phyloP scores from a whole-genome alignment of 2,113 vertebrate genomes.

The Campylomormyrus numenius region DNA sequence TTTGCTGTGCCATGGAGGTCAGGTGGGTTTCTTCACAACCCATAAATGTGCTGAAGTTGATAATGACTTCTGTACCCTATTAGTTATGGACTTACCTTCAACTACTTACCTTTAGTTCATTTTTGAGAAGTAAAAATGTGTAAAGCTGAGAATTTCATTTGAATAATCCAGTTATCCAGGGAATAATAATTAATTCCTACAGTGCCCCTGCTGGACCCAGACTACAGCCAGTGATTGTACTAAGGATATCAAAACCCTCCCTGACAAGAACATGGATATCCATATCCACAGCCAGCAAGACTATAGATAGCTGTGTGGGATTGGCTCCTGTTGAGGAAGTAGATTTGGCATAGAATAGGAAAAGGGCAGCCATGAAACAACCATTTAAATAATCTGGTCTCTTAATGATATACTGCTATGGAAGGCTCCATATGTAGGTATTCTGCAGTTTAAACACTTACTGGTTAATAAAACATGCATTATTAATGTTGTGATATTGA shows the following conservation, averaged over 20 bases:
- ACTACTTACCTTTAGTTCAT: neutral
- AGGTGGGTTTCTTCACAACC: neutral
- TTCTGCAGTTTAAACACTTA: neutral
- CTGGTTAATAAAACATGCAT: neutral
- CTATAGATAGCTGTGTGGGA: neutral
- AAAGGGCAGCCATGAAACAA: too few relatives aligned
- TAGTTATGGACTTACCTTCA: neutral
- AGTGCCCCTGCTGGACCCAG: neutral
- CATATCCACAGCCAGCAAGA: neutral
- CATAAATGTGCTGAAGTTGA: neutral
- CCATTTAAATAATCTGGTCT: too few relatives aligned
- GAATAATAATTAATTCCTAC: neutral
- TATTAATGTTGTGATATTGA: neutral
- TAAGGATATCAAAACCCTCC: neutral
- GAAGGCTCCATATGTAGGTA: neutral
- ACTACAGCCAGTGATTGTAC: neutral
- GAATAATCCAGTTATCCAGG: neutral
- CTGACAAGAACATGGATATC: neutral
- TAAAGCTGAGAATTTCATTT: neutral
- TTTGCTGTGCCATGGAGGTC: neutral
- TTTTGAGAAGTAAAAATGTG: neutral
- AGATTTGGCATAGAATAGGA: too few relatives aligned
- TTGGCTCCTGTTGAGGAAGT: neutral
- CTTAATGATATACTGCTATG: neutral
- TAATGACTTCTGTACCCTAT: neutral